A percentile compares a stretch with the other conserved stretches of the same genome.
These are phyloP conservation scores for Choristoneura rosaceana DNA, from an alignment of 2,888 invertebrate species.

Conservation along the genomic window DNA sequence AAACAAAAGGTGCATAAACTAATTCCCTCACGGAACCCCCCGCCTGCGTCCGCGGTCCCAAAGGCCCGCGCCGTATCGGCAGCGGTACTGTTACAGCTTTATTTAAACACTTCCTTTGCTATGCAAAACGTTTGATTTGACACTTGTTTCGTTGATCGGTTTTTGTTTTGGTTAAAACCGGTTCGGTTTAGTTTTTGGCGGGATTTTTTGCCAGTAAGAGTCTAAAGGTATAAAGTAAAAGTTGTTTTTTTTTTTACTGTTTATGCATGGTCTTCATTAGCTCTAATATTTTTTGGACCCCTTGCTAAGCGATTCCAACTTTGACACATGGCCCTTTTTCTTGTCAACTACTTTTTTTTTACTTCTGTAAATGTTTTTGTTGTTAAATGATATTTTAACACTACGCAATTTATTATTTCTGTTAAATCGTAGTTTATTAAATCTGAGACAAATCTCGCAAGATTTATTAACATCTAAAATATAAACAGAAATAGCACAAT, in stretches of 20 bases:
- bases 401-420: too few relatives aligned
- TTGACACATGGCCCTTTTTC: too few relatives aligned
- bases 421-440: too few relatives aligned
- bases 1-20: slow-evolving; percentile 1
- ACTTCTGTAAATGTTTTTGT: too few relatives aligned
- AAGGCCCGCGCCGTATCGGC: slow-evolving; percentile 30
- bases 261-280: too few relatives aligned
- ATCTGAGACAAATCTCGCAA: too few relatives aligned
- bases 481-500: not conserved
- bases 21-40: slow-evolving; percentile 23
- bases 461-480: not conserved
- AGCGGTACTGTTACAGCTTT: slow-evolving; percentile 36
- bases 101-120: slow-evolving; percentile 49
- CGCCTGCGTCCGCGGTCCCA: slow-evolving; percentile 29
- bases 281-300: too few relatives aligned
- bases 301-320: too few relatives aligned
- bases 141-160: slow-evolving; percentile 43
- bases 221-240: not conserved
- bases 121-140: slow-evolving; percentile 49
- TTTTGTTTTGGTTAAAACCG: slow-evolving; percentile 23
- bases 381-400: too few relatives aligned
- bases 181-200: not conserved
- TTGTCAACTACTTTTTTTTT: too few relatives aligned
- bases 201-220: not conserved
- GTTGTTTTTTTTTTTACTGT: too few relatives aligned